Conservation (phyloP, 1,140 invertebrate species). For the Ostrea denselamellosa region DNA sequence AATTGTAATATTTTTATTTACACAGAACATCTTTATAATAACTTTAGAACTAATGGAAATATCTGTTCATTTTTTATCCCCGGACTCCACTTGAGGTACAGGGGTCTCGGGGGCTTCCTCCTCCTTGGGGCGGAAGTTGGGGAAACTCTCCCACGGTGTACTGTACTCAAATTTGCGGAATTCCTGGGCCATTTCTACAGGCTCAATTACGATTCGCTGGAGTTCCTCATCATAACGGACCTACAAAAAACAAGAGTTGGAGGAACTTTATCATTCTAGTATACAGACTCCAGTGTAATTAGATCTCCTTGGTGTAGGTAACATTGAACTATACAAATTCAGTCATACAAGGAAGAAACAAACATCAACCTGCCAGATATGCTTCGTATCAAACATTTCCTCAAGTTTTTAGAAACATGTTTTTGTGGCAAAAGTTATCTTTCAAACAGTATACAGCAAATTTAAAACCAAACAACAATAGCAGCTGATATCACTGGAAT, state of each 20-base stretch:
- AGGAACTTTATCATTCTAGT: too few relatives aligned
- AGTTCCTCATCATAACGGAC: constrained; percentile 98
- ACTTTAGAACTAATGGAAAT: not conserved
- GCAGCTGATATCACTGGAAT: too few relatives aligned
- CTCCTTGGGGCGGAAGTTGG: constrained; percentile 76
- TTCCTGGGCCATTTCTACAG: constrained; percentile 97
- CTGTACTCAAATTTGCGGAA: constrained; percentile 98
- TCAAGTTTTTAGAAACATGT: too few relatives aligned
- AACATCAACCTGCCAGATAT: too few relatives aligned
- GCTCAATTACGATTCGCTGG: constrained; percentile 96
- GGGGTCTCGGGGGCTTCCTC: constrained; percentile 41
- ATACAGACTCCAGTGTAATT: too few relatives aligned
- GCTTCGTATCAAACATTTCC: too few relatives aligned
- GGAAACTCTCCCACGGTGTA: constrained; percentile 98
- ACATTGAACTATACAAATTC: too few relatives aligned
- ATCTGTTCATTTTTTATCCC: constrained; percentile 16
- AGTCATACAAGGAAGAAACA: too few relatives aligned
- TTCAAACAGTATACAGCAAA: too few relatives aligned
- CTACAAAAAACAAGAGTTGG: constrained; percentile 79
- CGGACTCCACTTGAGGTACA: not conserved
- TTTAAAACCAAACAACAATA: too few relatives aligned
- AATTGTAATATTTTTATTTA: not conserved
- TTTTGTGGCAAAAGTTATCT: too few relatives aligned
- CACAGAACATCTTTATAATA: not conserved
- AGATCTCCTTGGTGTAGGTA: too few relatives aligned